Percentiles rank a stretch among this genome's conserved stretches.
Conservation (phyloP, 2,888 invertebrate genomes). For the Chouioia cunea region DNA sequence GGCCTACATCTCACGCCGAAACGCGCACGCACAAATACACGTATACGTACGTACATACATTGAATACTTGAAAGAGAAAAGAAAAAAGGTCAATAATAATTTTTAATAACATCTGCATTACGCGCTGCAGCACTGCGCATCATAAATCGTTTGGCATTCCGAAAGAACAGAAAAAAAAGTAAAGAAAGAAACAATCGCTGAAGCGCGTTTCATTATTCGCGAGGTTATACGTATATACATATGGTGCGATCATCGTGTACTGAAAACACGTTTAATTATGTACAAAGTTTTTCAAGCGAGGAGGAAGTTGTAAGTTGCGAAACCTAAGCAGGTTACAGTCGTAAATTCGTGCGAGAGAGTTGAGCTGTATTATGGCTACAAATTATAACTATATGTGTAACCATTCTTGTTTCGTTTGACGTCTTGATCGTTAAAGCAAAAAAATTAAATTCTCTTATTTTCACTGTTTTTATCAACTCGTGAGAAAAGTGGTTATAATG, state of each 20-base stretch:
- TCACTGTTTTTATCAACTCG: too few species aligned
- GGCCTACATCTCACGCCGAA: conserved; percentile 42
- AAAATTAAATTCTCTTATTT: too few species aligned
- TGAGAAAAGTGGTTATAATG: too few species aligned
- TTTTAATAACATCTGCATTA: conserved; percentile 24
- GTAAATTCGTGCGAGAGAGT: too few species aligned
- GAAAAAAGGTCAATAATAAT: conserved; percentile 41
- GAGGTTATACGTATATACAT: too few species aligned
- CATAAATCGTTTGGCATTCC: conserved; percentile 26
- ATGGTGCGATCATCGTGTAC: conserved; percentile 2
- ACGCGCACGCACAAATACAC: not conserved
- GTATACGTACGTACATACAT: not conserved
- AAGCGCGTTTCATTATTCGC: not conserved
- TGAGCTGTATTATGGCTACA: too few species aligned
- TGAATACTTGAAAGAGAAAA: too few species aligned
- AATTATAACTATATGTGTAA: too few species aligned
- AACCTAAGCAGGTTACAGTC: conserved; percentile 9
- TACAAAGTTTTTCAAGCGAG: not conserved
- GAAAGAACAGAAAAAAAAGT: not conserved
- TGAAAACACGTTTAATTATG: conserved; percentile 31
- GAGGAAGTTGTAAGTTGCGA: conserved; percentile 32
- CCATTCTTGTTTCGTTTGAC: too few species aligned
- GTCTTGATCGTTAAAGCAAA: too few species aligned
- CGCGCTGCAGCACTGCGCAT: conserved; percentile 14
- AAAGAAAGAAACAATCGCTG: too few species aligned